These are phyloP conservation scores for Lagria hirta DNA, from an alignment of 2,888 invertebrate genomes.

Conservation along the genomic window DNA sequence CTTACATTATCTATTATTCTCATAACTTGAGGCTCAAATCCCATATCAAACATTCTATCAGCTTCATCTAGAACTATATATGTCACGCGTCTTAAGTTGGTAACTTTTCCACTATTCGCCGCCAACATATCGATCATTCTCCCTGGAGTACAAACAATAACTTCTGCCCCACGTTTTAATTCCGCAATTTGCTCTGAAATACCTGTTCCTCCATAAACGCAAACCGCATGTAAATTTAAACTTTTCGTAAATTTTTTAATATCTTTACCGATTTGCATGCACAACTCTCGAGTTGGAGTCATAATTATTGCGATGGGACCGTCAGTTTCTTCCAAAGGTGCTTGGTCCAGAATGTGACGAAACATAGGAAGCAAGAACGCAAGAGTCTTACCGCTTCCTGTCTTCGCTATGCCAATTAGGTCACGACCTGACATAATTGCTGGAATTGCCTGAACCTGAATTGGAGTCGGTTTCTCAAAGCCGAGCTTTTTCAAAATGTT, in stretches of 20 bases:
- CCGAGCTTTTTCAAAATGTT: conserved; percentile 85
- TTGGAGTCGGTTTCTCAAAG: conserved; percentile 98
- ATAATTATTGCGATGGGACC: conserved; percentile 96
- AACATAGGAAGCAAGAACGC: conserved; percentile 99
- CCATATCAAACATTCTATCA: conserved; percentile 99
- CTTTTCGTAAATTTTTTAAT: conserved; percentile 93
- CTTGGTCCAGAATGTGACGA: conserved; percentile 92
- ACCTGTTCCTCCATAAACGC: conserved; percentile 98
- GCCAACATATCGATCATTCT: conserved; percentile 99
- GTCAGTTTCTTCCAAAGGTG: conserved; percentile 91
- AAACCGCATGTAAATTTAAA: conserved; percentile 82
- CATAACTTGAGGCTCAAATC: conserved; percentile 98
- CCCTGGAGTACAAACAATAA: conserved; percentile 98
- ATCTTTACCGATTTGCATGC: conserved; percentile 98
- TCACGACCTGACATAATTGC: conserved; percentile 97
- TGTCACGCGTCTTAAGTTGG: conserved; percentile 94
- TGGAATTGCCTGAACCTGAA: conserved; percentile 96
- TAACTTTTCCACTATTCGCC: conserved; percentile 96
- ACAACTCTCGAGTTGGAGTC: conserved; percentile 97
- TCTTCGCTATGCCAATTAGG: conserved; percentile 98
- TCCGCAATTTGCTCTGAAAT: conserved; percentile 94
- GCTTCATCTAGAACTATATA: conserved; percentile 99
- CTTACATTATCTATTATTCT: conserved; percentile 95
- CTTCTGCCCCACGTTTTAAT: conserved; percentile 90
- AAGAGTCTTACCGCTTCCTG: conserved; percentile 97